A percentile compares a stretch with the other conserved stretches of the same genome.
Evolutionary conservation across 2,113 vertebrate species (phyloP).

Genomic region (Brachyistius frenatus): DNA sequence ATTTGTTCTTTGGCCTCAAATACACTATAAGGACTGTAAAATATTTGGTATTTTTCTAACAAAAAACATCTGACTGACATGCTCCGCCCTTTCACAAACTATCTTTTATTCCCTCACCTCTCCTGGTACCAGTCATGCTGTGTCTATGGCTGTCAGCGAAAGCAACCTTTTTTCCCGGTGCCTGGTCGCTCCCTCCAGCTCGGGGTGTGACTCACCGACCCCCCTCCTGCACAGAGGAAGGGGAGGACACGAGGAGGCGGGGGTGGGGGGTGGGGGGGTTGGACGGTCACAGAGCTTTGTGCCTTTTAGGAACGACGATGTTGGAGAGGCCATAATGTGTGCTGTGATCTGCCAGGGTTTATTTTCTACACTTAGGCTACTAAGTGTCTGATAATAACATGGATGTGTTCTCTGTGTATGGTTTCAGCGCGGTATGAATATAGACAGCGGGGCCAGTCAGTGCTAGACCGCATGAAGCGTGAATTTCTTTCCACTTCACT

Average conservation of each 20-base stretch:
- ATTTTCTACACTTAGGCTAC: conserved; percentile 37
- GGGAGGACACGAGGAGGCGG: conserved; percentile 10
- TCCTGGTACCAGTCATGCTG: conserved; percentile 47
- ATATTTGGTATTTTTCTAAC: conserved; percentile 11
- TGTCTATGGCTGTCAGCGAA: conserved; percentile 51
- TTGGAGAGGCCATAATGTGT: background rate
- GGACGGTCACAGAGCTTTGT: conserved; percentile 42
- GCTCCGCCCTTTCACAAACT: conserved; percentile 2
- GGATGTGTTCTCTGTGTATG: background rate
- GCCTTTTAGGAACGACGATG: conserved; percentile 41
- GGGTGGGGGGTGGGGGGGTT: background rate
- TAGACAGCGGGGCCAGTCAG: conserved; percentile 5
- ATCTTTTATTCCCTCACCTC: conserved; percentile 35
- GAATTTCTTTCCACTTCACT: conserved; percentile 30
- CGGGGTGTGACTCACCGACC: conserved; percentile 29
- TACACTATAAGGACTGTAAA: background rate
- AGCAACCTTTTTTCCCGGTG: conserved; percentile 50
- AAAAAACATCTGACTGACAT: conserved; percentile 37
- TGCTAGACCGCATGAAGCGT: conserved; percentile 5
- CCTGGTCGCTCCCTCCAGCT: conserved; percentile 45
- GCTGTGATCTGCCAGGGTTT: conserved; percentile 40
- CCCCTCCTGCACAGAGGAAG: background rate
- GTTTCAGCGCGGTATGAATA: conserved; percentile 16
- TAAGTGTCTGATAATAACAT: conserved; percentile 29
- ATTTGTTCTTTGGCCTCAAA: conserved; percentile 2